A percentile compares a stretch with the other conserved stretches of the same genome.
phyloP scores from a whole-genome alignment of 2,113 vertebrate genomes.

The Gorsachius goisagi region DNA sequence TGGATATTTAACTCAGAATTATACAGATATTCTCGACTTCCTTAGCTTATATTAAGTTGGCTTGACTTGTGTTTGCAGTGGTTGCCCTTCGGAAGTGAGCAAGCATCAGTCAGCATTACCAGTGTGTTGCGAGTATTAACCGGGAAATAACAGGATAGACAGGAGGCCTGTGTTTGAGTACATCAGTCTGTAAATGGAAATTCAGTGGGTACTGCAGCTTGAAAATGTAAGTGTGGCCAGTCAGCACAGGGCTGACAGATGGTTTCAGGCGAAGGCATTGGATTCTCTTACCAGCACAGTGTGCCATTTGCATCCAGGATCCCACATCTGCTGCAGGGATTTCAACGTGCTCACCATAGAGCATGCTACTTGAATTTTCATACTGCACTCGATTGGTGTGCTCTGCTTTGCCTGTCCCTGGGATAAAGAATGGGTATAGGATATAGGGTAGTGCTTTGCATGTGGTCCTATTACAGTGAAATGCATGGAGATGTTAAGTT shows the following conservation, averaged over 20 bases:
- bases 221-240: background rate
- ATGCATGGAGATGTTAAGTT: background rate
- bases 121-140: background rate
- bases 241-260: background rate
- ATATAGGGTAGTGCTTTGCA: background rate
- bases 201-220: background rate
- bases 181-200: too few species aligned
- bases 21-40: background rate
- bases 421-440: background rate
- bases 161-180: background rate
- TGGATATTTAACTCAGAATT: background rate
- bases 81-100: background rate
- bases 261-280: background rate
- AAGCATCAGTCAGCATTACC: rapidly evolving
- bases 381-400: background rate
- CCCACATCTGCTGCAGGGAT: background rate
- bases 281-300: background rate
- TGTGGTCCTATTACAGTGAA: background rate
- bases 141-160: background rate
- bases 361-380: background rate
- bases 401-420: background rate
- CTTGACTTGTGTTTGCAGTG: background rate
- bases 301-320: background rate
- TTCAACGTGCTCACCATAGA: background rate
- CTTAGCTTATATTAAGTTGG: background rate